Base-by-base conservation (phyloP, 2,113 vertebrate species). In the Phasianus colchicus region DNA sequence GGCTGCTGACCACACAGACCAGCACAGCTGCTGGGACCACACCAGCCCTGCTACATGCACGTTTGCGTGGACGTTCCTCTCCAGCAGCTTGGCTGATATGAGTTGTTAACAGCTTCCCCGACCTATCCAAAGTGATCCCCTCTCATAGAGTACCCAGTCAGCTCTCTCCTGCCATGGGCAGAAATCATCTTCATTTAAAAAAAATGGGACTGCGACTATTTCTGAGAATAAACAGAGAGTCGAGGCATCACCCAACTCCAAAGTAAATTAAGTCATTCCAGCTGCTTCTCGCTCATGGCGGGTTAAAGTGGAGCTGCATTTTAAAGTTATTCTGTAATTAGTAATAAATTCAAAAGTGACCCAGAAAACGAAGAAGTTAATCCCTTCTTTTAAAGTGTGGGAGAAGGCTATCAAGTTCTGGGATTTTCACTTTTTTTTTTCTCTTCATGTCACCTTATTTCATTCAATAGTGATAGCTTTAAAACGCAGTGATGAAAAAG, bases 321-420 rank as follows among this genome's bases (percentile, higher is more conserved):
- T 93, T 90, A 90, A 92, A 94, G 93, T 43, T 87, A 47, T 83
- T 93, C 58, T 65, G 79, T 78, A 95, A 96, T 95, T 93, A 93
- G 90, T 52, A 91, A 89, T 66, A 90, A 85, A 92, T 94, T 91
- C 87, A 47, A 93, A 89, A 95, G 71, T 78, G 82, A 96, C 50
- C 55, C 15, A 24, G 95, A 96, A 95, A 96, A 88, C 0, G 2
- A 27, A 84, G 50, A 92, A 50, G 75, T 96, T 96, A 91, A 96
- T 94, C 70, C 86, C 91, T 88, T 47, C n/a, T 86, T 78, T 73
- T 61, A 40, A 55, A 72, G 75, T 65, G 79, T 92, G 76, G 48
- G 67, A 91, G 67, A 52, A 66, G 30, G 25, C 34, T 80, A 94
- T 88, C 84, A 38, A 25, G 74, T 95, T 91, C 83, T 86, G 65